phyloP scores from a whole-genome alignment of 1,140 invertebrate genomes.

The Sipha flava region DNA sequence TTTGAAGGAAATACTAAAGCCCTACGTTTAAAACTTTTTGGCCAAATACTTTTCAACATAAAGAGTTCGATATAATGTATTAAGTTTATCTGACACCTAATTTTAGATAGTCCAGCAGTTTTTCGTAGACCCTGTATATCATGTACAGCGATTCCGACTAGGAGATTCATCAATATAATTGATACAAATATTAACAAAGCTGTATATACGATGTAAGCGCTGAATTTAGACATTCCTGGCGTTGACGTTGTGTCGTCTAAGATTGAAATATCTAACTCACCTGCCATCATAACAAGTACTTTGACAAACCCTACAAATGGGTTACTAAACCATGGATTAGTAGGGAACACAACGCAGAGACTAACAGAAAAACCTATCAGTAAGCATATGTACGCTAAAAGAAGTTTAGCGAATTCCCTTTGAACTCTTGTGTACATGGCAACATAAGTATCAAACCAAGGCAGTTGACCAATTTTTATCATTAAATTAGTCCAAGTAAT shows the following conservation, averaged over 20 bases:
- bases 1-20: conserved; percentile 66
- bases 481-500: conserved; percentile 81
- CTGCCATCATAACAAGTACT: conserved; percentile 82
- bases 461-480: conserved; percentile 76
- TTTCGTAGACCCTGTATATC: conserved; percentile 70
- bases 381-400: conserved; percentile 73
- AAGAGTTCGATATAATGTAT: conserved; percentile 66
- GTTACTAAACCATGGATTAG: conserved; percentile 65
- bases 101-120: conserved; percentile 62
- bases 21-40: conserved; percentile 56
- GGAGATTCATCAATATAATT: conserved; percentile 70
- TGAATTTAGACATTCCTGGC: background rate
- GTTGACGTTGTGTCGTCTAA: background rate
- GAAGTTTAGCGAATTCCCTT: conserved; percentile 71
- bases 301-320: conserved; percentile 72
- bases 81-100: conserved; percentile 65
- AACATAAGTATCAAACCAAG: conserved; percentile 75
- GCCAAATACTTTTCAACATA: conserved; percentile 59
- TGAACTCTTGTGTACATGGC: conserved; percentile 79
- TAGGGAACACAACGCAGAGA: conserved; percentile 76
- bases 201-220: background rate
- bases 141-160: conserved; percentile 72
- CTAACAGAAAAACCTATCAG: conserved; percentile 76
- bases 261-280: conserved; percentile 65
- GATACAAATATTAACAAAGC: conserved; percentile 59